These are phyloP conservation scores for Nibea coibor DNA, from an alignment of 2,113 vertebrate species.

Conservation along the genomic window DNA sequence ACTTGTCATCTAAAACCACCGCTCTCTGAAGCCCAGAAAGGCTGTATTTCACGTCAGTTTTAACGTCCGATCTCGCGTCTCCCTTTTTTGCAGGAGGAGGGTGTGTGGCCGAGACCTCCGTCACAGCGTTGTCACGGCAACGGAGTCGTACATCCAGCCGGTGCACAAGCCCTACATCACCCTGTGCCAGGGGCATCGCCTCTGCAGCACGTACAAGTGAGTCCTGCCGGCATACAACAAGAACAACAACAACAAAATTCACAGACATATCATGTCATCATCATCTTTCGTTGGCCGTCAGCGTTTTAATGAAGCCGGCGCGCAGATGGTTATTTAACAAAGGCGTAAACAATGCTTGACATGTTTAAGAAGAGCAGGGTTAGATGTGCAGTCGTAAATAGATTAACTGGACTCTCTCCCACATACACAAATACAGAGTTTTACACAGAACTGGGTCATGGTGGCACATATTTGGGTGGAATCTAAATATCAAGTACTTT, in stretches of 20 bases:
- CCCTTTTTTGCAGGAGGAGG: slow-evolving; percentile 83
- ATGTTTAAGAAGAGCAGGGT: slow-evolving; percentile 43
- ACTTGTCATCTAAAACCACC: neutral
- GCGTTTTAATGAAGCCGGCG: neutral
- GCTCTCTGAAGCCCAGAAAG: neutral
- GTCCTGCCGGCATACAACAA: slow-evolving; percentile 5
- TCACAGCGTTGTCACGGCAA: slow-evolving; percentile 53
- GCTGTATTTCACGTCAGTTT: neutral
- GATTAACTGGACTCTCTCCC: neutral
- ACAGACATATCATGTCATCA: neutral
- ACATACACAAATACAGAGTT: slow-evolving; percentile 1
- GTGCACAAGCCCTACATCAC: slow-evolving; percentile 94
- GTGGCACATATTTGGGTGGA: slow-evolving; percentile 63
- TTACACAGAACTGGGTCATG: slow-evolving; percentile 56
- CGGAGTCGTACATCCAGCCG: slow-evolving; percentile 88
- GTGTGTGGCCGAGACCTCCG: slow-evolving; percentile 77
- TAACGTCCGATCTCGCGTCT: slow-evolving; percentile 13
- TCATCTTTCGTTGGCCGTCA: neutral
- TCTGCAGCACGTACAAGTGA: slow-evolving; percentile 97
- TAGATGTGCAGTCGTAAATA: slow-evolving; percentile 19
- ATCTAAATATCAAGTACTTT: slow-evolving; percentile 74
- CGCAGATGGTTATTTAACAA: slow-evolving; percentile 30
- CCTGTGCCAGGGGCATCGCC: slow-evolving; percentile 86
- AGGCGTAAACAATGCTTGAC: slow-evolving; percentile 37
- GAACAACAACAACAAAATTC: too few relatives aligned